Percentiles rank a stretch among this genome's conserved stretches.
Conservation (phyloP, 2,888 invertebrate species). For the Pseudococcus viburni region DNA sequence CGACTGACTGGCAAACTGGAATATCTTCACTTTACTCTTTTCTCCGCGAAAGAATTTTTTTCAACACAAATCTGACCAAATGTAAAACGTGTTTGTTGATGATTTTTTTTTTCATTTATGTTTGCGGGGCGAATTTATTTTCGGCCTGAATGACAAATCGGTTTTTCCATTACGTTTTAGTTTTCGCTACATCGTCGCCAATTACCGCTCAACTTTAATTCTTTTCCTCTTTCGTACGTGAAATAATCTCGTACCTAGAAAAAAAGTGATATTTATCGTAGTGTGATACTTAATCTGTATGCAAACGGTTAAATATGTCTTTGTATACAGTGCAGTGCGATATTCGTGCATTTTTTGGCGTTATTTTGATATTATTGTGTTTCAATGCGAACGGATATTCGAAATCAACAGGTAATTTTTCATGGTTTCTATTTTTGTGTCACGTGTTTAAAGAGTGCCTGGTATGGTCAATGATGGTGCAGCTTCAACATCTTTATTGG, state of each 20-base stretch:
- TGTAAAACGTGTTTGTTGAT: constrained; percentile 55
- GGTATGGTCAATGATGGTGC: not conserved
- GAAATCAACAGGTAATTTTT: constrained; percentile 64
- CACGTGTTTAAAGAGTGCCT: not conserved
- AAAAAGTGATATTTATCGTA: constrained; percentile 59
- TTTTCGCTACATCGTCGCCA: not conserved
- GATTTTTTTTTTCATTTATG: constrained; percentile 32
- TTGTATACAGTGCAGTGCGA: constrained; percentile 65
- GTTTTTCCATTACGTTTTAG: constrained; percentile 6
- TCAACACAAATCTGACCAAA: constrained; percentile 46
- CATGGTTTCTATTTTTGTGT: not conserved
- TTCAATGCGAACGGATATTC: constrained; percentile 60
- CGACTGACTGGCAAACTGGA: constrained; percentile 64
- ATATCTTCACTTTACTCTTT: constrained; percentile 62
- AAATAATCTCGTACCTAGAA: constrained; percentile 48
- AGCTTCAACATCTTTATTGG: not conserved
- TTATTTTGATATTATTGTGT: constrained; percentile 63
- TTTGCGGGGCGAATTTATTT: constrained; percentile 50
- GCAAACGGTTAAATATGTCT: constrained; percentile 65
- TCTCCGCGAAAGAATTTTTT: constrained; percentile 60
- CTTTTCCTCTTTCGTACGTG: constrained; percentile 16
- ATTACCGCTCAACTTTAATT: not conserved
- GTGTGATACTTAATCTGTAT: constrained; percentile 28
- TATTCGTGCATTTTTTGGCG: constrained; percentile 62
- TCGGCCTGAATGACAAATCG: constrained; percentile 60